phyloP scores from a whole-genome alignment of 2,888 invertebrate genomes.

The Isotomurus palustris region DNA sequence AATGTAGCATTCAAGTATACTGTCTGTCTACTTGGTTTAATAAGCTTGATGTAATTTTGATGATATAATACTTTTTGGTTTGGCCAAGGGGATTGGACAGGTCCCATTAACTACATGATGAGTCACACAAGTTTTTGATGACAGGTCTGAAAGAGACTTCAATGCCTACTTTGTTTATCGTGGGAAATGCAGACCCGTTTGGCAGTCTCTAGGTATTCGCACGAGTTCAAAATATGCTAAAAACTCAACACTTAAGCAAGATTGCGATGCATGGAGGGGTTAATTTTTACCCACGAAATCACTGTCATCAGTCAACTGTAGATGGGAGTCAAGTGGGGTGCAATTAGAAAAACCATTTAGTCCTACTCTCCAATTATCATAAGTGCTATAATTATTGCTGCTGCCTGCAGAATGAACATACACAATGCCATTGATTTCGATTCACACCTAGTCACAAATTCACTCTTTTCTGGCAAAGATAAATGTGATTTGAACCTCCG shows the following conservation, averaged over 20 bases:
- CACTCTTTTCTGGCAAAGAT: no score
- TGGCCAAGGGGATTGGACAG: slow-evolving; percentile 66
- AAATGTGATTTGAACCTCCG: no score
- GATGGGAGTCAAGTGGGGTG: no score
- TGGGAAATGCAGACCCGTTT: slow-evolving; percentile 61
- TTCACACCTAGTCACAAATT: no score
- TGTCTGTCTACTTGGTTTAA: slow-evolving; percentile 56
- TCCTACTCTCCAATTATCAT: no score
- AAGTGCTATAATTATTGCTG: no score
- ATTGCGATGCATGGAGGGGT: slow-evolving; percentile 62
- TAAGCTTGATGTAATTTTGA: no score
- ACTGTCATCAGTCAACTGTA: no score
- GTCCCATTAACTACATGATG: slow-evolving; percentile 69
- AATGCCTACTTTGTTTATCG: slow-evolving; percentile 48
- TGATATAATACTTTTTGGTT: no score
- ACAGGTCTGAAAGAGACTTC: slow-evolving; percentile 26
- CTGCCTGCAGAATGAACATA: no score
- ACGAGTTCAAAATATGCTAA: slow-evolving; percentile 62
- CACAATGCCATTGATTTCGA: no score
- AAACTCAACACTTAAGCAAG: slow-evolving; percentile 60
- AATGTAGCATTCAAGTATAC: slow-evolving; percentile 71
- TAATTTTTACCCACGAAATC: slow-evolving; percentile 74
- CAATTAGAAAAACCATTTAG: no score
- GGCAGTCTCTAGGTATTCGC: slow-evolving; percentile 60
- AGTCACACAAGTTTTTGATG: slow-evolving; percentile 49